Conservation (phyloP, 2,113 vertebrate genomes). For the Picathartes gymnocephalus region DNA sequence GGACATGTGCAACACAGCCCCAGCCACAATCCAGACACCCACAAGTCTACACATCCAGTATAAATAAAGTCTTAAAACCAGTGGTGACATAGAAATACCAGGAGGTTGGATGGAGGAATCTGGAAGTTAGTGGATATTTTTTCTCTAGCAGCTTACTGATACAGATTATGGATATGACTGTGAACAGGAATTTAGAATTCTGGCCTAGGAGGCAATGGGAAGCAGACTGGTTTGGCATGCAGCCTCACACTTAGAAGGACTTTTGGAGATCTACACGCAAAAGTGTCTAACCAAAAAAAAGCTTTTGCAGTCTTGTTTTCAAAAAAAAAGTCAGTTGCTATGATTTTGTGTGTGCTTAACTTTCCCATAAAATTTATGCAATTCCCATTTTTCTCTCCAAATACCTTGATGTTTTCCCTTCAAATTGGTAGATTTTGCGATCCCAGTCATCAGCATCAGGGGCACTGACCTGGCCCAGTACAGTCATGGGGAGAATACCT, state of each 20-base stretch:
- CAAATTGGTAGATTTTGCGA: slow-evolving; percentile 81
- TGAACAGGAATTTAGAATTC: neutral
- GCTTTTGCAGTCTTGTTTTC: neutral
- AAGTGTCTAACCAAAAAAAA: neutral
- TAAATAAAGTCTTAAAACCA: neutral
- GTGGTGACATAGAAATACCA: neutral
- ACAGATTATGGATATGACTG: neutral
- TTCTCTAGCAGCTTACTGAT: neutral
- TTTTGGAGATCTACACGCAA: neutral
- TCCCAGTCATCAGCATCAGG: slow-evolving; percentile 89
- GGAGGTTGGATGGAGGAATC: neutral
- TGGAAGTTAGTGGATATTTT: neutral
- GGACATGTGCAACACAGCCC: neutral
- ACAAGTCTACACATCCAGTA: neutral
- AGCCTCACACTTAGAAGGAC: neutral
- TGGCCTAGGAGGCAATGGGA: neutral
- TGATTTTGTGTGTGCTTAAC: neutral
- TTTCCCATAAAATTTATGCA: neutral
- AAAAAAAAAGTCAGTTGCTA: neutral
- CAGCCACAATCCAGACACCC: neutral
- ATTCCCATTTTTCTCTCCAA: neutral
- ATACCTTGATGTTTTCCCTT: slow-evolving; percentile 82
- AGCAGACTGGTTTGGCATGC: neutral
- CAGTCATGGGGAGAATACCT: slow-evolving; percentile 79
- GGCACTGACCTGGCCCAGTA: slow-evolving; percentile 79